Conservation (phyloP, 2,113 vertebrate genomes). For the Python bivittatus region DNA sequence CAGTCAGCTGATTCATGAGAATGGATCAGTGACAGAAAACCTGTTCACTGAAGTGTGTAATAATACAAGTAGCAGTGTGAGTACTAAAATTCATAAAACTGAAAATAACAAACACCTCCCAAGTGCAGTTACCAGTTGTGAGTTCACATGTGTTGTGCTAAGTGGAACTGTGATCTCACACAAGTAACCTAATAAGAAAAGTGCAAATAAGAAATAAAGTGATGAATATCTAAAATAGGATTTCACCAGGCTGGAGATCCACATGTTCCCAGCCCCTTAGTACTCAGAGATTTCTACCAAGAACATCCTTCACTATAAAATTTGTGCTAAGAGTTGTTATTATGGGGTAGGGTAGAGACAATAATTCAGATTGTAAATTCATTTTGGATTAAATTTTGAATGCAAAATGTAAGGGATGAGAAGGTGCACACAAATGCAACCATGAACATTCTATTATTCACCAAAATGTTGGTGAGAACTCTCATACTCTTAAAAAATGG, state of each 20-base stretch:
- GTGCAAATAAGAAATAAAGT: background rate
- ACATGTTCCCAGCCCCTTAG: background rate
- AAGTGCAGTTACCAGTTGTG: background rate
- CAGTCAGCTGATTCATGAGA: background rate
- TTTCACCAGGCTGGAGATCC: background rate
- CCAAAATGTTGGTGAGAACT: background rate
- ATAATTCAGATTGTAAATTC: background rate
- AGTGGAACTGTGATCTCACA: background rate
- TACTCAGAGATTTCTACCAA: background rate
- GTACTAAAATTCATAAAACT: background rate
- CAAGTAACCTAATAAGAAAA: background rate
- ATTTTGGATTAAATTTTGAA: background rate
- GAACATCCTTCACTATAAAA: background rate
- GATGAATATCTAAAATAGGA: background rate
- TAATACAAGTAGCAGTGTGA: background rate
- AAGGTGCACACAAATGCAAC: background rate
- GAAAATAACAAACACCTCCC: background rate
- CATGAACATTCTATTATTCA: background rate
- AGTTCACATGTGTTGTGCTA: background rate
- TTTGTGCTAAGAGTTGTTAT: background rate
- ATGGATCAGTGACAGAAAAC: background rate
- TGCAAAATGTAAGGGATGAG: background rate
- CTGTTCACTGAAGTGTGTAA: background rate
- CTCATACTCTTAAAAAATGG: too few relatives aligned
- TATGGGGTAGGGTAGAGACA: background rate